phyloP scores from a whole-genome alignment of 35 echinoderm and acorn worm genomes.

The Apostichopus parvimensis region DNA sequence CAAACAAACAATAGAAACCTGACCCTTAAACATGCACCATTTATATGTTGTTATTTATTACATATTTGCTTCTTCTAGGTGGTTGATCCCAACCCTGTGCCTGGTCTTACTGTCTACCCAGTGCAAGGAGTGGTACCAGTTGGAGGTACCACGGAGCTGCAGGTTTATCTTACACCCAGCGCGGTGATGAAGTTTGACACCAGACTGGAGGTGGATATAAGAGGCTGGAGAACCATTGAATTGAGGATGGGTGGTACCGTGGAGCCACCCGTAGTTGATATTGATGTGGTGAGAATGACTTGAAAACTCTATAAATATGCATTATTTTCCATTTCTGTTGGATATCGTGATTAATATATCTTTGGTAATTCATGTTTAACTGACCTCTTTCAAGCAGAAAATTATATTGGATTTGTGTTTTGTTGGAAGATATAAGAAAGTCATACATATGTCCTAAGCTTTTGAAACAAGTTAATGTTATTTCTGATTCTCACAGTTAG shows the following conservation, averaged over 20 bases:
- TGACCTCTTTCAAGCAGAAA: too few species aligned
- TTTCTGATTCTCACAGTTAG: too few species aligned
- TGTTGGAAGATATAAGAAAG: too few species aligned
- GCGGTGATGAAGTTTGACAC: constrained; percentile 99
- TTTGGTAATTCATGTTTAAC: not conserved
- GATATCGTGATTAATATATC: not conserved
- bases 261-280: constrained; percentile 87
- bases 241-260: constrained; percentile 97
- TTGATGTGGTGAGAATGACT: constrained; percentile 74
- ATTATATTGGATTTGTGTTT: too few species aligned
- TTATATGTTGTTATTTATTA: not conserved
- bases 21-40: too few species aligned
- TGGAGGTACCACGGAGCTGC: constrained; percentile 84
- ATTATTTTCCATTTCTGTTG: not conserved
- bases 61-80: constrained; percentile 55
- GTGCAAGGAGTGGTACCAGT: constrained; percentile 90
- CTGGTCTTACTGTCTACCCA: constrained; percentile 85
- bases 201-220: constrained; percentile 87
- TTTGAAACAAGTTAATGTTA: too few species aligned
- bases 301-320: not conserved
- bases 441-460: too few species aligned
- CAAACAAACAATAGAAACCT: too few species aligned
- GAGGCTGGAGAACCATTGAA: constrained; percentile 98
- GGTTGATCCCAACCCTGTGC: constrained; percentile 88
- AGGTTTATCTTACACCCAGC: constrained; percentile 76